Percentiles rank a stretch among this genome's conserved stretches.
Conservation (phyloP, 64 coral and sea anemone genomes). For the Actinia equina region DNA sequence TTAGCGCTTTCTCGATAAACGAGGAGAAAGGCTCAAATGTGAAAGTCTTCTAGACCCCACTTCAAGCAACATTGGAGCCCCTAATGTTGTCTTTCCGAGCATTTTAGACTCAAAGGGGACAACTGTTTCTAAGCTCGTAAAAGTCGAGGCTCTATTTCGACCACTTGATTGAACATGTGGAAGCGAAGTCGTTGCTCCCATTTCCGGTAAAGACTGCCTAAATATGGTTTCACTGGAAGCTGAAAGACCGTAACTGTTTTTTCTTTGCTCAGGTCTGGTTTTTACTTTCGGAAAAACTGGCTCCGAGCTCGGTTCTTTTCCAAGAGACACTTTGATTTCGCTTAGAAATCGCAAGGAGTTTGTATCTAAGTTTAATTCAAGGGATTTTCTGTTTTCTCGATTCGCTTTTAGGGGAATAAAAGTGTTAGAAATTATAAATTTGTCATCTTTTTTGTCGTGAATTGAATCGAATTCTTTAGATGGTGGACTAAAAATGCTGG, state of each 20-base stretch:
- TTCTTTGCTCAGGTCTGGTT: neutral
- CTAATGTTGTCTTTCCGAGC: neutral
- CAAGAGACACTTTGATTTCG: slow-evolving; percentile 11
- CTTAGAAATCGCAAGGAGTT: neutral
- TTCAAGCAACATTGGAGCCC: neutral
- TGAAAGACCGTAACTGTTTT: slow-evolving; percentile 1
- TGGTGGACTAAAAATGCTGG: neutral
- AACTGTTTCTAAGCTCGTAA: neutral
- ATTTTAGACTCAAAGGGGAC: neutral
- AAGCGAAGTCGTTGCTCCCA: neutral
- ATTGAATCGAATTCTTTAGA: slow-evolving; percentile 6
- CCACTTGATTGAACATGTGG: neutral
- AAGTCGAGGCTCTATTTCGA: neutral
- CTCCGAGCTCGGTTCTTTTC: neutral
- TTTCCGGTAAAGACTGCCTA: neutral
- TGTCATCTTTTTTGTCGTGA: neutral
- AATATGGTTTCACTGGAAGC: neutral
- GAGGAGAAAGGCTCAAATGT: neutral
- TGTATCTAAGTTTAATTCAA: neutral
- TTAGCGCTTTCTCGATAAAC: slow-evolving; percentile 2
- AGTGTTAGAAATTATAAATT: neutral
- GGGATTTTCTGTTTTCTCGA: neutral
- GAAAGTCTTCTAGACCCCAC: neutral
- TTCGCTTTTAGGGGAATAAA: neutral
- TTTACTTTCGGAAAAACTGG: neutral